These are phyloP conservation scores for Penaeus japonicus DNA, from an alignment of 1,140 invertebrate genomes.

Conservation along the genomic window DNA sequence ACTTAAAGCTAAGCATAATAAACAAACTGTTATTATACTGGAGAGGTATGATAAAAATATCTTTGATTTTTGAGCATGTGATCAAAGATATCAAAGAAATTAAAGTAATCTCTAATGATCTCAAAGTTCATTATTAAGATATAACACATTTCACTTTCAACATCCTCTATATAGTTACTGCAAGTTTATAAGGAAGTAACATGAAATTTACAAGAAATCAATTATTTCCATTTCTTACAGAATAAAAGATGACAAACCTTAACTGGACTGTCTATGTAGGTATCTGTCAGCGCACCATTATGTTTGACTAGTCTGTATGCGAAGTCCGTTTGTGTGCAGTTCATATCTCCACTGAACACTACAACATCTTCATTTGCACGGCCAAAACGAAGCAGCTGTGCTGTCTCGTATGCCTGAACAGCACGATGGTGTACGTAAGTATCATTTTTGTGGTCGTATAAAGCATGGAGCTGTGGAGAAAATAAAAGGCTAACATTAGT, in stretches of 20 bases:
- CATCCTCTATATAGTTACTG: too few species aligned
- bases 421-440: slow-evolving; percentile 40
- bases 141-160: too few species aligned
- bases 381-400: slow-evolving; percentile 31
- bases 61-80: too few species aligned
- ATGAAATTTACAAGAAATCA: too few species aligned
- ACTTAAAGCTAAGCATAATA: too few species aligned
- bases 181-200: too few species aligned
- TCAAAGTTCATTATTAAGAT: too few species aligned
- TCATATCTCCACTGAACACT: slow-evolving; percentile 31
- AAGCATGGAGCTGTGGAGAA: slow-evolving; percentile 30
- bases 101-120: too few species aligned
- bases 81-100: too few species aligned
- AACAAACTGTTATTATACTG: too few species aligned
- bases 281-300: slow-evolving; percentile 28
- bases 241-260: slow-evolving; percentile 11
- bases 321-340: slow-evolving; percentile 40
- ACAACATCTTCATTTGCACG: slow-evolving; percentile 1
- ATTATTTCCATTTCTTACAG: not conserved
- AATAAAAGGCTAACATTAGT: not conserved
- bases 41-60: too few species aligned
- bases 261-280: slow-evolving; percentile 37
- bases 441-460: slow-evolving; percentile 29
- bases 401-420: slow-evolving; percentile 32
- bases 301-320: slow-evolving; percentile 43